Evolutionary conservation across 2,113 vertebrate genomes (phyloP), one percentile per base, ranked within the genome.

Genomic region (Nycticryphes semicollaris): DNA sequence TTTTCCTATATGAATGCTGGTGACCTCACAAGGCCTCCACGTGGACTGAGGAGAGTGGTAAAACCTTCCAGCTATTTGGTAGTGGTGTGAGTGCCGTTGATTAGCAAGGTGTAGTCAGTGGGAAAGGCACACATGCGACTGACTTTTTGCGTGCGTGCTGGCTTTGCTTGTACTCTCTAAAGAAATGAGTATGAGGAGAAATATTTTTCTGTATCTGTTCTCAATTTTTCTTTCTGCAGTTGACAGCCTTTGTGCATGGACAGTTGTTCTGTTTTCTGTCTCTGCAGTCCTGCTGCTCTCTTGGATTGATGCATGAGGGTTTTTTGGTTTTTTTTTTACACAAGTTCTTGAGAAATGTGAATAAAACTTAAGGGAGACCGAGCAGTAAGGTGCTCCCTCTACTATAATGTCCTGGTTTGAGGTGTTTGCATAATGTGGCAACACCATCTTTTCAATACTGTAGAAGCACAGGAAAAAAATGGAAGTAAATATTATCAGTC

Each of bases 221-320:
- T 51, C 56, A 67, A 2, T 72, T 84, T 91, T 41, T 88, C 41
- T 73, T 66, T 54, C n/a, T 62, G 66, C 12, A 35, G 76, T 39
- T 88, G 93, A 59, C 59, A 90, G 43, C 41, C 23, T 47, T 68
- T 76, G 10, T 43, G 18, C 25, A 0, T 14, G 72, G 63, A 53
- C 62, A 56, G 23, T 82, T 85, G 67, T 24, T 92, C 86, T 91
- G 66, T 53, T 86, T 87, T 94, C 57, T 91, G 66, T 83, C 82
- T 88, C 37, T 54, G 0, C 35, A 24, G 39, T 30, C 37, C 70
- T 79, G 53, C 39, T 84, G 43, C 20, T 79, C 45, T 57, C 74
- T 45, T 31, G 14, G n/a, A 69, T 39, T 72, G 16, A 33, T 79
- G 17, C 3, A 3, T 10, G 28, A 76, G 19, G 53, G 2, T 10